Evolutionary conservation across 2,797 vertebrate genomes (phyloP).

Genomic region (Cuniculus paca): DNA sequence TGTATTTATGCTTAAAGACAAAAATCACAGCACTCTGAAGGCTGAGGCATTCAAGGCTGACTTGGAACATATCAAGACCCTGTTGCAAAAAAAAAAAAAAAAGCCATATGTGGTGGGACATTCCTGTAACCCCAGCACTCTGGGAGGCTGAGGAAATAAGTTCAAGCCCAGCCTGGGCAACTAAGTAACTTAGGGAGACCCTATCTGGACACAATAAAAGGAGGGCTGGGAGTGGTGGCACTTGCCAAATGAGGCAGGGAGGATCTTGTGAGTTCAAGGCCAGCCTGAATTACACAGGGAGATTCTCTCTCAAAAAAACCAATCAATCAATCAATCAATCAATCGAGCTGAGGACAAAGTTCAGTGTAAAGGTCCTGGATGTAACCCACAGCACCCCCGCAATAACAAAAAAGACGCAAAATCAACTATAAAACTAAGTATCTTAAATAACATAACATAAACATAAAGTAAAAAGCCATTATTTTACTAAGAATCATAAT

Average conservation of each 20-base stretch:
- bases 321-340: background rate
- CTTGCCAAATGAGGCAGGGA: background rate
- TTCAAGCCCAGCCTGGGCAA: no score
- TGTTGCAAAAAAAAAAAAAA: background rate
- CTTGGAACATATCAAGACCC: background rate
- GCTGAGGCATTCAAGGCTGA: background rate
- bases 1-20: background rate
- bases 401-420: background rate
- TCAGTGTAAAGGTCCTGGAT: background rate
- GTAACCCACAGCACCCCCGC: background rate
- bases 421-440: slow-evolving; percentile 18
- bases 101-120: background rate
- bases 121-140: background rate
- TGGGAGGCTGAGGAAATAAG: no score
- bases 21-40: background rate
- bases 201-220: no score
- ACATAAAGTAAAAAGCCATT: background rate
- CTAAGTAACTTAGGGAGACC: no score
- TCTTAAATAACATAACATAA: background rate
- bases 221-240: background rate
- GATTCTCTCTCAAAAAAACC: background rate
- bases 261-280: background rate
- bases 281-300: background rate
- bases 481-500: slow-evolving; percentile 46
- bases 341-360: background rate